Base-by-base conservation (phyloP, 2,888 invertebrate species). In the Allacma fusca region DNA sequence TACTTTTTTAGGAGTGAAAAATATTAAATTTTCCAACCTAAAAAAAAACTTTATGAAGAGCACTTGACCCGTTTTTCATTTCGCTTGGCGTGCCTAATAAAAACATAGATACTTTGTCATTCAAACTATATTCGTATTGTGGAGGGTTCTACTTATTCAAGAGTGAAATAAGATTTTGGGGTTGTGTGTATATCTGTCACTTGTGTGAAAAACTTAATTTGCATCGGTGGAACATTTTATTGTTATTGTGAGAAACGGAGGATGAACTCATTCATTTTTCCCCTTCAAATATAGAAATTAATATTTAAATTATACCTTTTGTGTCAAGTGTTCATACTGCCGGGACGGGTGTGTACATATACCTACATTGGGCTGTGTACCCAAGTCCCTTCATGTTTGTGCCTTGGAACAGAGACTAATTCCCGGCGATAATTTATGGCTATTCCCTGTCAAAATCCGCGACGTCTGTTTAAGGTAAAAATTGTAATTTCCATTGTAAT, bases 1-100 rank as follows among this genome's bases (percentile, higher is more conserved):
- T 50, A n/a, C 9, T 1, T 50, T 50, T 50, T 50, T n/a, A 50
- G 50, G 50, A 16, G 50, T 7, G 50, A 50, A 50, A 50, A 19
- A 50, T 50, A 50, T 50, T 50, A 50, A 50, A 50, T 50, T 50
- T 50, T 50, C 50, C 16, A 50, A 50, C 50, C 50, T n/a, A 50
- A 50, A 50, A 40, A 40, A 50, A n/a, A 50, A 50, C 50, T 50
- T 50, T 50, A 16, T 12, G 50, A 50, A 50, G 2, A 50, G 50
- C 2, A n/a, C n/a, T 50, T 50, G 50, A 50, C 50, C 50, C 50
- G 50, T 50, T 50, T 50, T 50, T 50, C 50, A 50, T 50, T 50
- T 50, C 50, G 50, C 34, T 50, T 50, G 7, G 1, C 19, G 16
- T 50, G 50, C 9, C 4, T 50, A 16, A 16, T 16, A 12, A 50